Base-by-base conservation (phyloP, 1,140 invertebrate species). In the Drosophila bocki region DNA sequence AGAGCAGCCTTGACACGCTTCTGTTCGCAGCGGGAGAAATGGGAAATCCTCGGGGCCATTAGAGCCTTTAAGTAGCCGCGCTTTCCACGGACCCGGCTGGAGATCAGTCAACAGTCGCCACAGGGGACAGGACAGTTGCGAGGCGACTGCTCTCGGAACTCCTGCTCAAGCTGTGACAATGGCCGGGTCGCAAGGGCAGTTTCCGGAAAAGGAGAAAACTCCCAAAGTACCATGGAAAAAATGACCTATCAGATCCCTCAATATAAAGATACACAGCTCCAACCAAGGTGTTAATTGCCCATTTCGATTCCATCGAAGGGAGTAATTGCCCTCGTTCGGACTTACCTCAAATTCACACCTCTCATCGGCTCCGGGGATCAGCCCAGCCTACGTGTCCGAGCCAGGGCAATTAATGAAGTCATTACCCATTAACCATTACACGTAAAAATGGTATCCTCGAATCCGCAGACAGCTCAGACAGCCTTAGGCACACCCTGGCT, bases 1-100 rank as follows among this genome's bases (percentile, higher is more conserved):
- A 91, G 85, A 78, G 85, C 77, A 91, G 84, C 88, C 88, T 91
- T 91, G 88, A 88, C 88, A 91, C 84, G 88, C 88, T 91, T 91
- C 90, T 78, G 84, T 80, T 78, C 76, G 54, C 88, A 78, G 82
- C 82, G 47, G 70, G 88, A 62, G 63, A 59, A 17, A 54, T 62
- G 74, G 75, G 68, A 88, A 75, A 78, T 71, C 75, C 51, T 75
- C 22, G 56, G 62, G 32, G 70, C 54, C 72, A 91, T 91, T 87
- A 88, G 65, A 64, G 75, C 76, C 81, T 65, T 76, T 91, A 86
- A 91, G 88, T 91, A 91, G 82, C 58, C 68, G 53, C 72, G 45
- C 74, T 80, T 78, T 69, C 48, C 54, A 33, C 58, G 32, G 48
- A 75, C 69, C 41, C 72, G 50, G 48, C 77, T 63, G 44, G 61